A percentile compares a stretch with the other conserved stretches of the same genome.
Conservation (phyloP, 1,140 invertebrate species). For the Dreissena polymorpha region DNA sequence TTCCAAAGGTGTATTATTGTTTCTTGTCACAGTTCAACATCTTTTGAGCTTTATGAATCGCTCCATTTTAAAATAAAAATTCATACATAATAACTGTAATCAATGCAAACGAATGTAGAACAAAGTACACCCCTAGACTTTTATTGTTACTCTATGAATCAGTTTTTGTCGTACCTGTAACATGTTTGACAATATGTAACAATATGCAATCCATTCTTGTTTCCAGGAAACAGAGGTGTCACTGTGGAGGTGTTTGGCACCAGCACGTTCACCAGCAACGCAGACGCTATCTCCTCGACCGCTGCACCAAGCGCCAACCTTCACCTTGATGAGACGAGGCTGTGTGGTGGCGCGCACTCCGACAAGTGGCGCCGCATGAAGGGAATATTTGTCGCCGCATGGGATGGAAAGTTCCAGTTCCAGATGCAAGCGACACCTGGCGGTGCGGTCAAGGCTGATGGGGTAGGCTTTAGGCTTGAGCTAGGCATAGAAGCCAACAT, state of each 20-base stretch:
- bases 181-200: too few relatives aligned
- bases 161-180: too few relatives aligned
- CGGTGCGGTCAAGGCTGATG: background rate
- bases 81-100: too few relatives aligned
- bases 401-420: background rate
- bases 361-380: background rate
- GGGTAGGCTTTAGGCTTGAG: background rate
- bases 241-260: background rate
- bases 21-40: too few relatives aligned
- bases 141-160: too few relatives aligned
- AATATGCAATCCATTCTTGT: too few relatives aligned
- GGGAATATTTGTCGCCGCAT: background rate
- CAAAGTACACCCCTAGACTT: too few relatives aligned
- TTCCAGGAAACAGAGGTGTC: background rate
- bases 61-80: too few relatives aligned
- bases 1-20: too few relatives aligned
- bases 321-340: background rate
- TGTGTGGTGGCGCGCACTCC: background rate
- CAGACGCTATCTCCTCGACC: background rate
- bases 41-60: too few relatives aligned
- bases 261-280: background rate
- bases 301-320: background rate
- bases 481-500: too few relatives aligned
- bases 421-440: background rate
- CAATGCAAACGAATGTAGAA: too few relatives aligned